A percentile compares a stretch with the other conserved stretches of the same genome.
Conservation (phyloP, 1,140 invertebrate species). For the Kradibia gibbosae region DNA sequence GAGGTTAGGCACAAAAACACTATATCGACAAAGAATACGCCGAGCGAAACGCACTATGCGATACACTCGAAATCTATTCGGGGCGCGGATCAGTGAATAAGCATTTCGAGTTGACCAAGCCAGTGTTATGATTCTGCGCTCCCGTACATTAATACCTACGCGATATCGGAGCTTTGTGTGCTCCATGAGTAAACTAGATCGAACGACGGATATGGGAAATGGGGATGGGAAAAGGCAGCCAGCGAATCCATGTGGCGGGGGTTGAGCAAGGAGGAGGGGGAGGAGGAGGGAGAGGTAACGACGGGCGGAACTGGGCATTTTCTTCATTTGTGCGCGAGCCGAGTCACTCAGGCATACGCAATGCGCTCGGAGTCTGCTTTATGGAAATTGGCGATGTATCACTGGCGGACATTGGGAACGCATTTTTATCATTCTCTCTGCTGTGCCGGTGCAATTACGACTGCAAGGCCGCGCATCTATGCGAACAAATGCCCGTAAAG, state of each 20-base stretch:
- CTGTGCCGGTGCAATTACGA: conserved; percentile 35
- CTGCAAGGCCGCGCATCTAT: conserved; percentile 30
- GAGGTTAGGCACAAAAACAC: background rate
- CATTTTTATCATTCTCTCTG: background rate
- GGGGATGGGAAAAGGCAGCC: conserved; percentile 21
- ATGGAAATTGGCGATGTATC: conserved; percentile 70
- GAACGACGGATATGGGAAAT: background rate
- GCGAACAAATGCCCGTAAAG: conserved; percentile 25
- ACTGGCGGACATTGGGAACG: conserved; percentile 64
- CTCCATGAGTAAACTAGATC: background rate
- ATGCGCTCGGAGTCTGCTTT: background rate
- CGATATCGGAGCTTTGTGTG: background rate
- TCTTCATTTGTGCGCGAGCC: conserved; percentile 67
- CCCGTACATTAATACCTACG: background rate
- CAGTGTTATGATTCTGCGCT: conserved; percentile 60
- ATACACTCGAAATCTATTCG: conserved; percentile 40
- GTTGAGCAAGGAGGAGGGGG: too few relatives aligned
- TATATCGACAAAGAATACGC: background rate
- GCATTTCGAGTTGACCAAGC: conserved; percentile 56
- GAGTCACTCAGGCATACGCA: background rate
- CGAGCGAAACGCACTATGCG: conserved; percentile 6
- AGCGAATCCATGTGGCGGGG: conserved; percentile 2
- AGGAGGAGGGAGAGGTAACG: too few relatives aligned
- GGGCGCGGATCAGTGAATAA: conserved; percentile 43
- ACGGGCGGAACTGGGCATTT: conserved; percentile 58